A percentile compares a stretch with the other conserved stretches of the same genome.
phyloP scores from a whole-genome alignment of 2,113 vertebrate genomes.

The Ciconia maguari region DNA sequence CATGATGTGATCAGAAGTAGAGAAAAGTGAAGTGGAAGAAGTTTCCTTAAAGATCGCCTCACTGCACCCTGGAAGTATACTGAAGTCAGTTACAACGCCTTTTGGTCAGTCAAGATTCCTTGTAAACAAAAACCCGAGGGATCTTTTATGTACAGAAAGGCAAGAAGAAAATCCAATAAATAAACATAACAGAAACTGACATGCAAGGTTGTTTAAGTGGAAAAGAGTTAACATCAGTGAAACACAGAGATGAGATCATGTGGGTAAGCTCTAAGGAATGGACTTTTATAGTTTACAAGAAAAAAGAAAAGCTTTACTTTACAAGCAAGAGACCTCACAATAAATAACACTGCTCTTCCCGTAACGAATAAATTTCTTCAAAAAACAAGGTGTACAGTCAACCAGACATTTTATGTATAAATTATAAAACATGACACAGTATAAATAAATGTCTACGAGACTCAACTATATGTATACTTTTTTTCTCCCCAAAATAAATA shows the following conservation, averaged over 20 bases:
- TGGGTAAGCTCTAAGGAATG: constrained; percentile 90
- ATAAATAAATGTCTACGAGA: constrained; percentile 99
- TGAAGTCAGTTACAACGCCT: constrained; percentile 75
- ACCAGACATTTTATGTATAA: constrained; percentile 99
- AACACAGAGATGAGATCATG: constrained; percentile 77
- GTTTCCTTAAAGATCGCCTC: constrained; percentile 66
- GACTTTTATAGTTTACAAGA: constrained; percentile 88
- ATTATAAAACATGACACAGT: constrained; percentile 99
- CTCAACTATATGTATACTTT: constrained; percentile 98
- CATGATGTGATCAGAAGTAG: constrained; percentile 30
- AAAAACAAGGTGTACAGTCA: constrained; percentile 96
- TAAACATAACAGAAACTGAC: constrained; percentile 91
- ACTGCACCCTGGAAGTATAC: constrained; percentile 54
- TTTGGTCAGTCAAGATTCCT: constrained; percentile 96
- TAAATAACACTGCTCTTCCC: constrained; percentile 99
- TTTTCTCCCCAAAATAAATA: constrained; percentile 98
- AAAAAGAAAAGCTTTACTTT: constrained; percentile 84
- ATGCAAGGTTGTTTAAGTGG: constrained; percentile 87
- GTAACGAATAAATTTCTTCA: constrained; percentile 99
- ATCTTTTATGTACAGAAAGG: constrained; percentile 85
- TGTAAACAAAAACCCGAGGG: constrained; percentile 96
- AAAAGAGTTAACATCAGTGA: constrained; percentile 80
- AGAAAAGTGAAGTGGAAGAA: constrained; percentile 47
- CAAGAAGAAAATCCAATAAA: constrained; percentile 95
- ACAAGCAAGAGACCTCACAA: constrained; percentile 96